Evolutionary conservation across 2,888 invertebrate species (phyloP), one percentile per base, ranked within the genome.

Genomic region (Dascillus cervinus): DNA sequence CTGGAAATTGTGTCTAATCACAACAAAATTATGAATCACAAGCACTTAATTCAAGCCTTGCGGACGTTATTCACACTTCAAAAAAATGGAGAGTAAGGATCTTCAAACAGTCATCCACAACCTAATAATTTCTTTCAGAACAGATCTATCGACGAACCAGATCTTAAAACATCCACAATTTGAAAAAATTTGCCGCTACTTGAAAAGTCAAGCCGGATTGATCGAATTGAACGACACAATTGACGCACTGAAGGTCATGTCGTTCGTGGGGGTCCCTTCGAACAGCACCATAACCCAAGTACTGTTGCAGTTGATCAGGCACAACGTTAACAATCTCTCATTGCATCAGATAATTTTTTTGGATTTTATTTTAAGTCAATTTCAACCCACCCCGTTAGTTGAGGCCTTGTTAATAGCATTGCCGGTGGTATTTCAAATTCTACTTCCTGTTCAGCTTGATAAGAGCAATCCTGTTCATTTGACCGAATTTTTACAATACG

Each of bases 361-460:
- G 9, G 70, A 79, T 51, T 76, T 73, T 50, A 46, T 82, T 4
- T 51, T 84, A 0, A 52, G 56, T 2, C 69, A 71, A 26, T 62
- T 70, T 21, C 59, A 69, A 15, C 47, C 45, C 2, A 69, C 67
- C 8, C 75, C 81, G 32, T 58, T 83, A 12, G 69, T 74, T 0
- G 75, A 78, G 17, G 81, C 80, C 0, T 50, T 84, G 3, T 67
- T 67, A 47, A 63, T 78, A 1, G 82, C 82, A 0, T 48, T 83
- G 5, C 81, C 82, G 0, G 56, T 81, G 13, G 75, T 78, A 0
- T 79, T 82, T 51, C 76, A 81, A 61, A 69, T 73, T 4, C 72
- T 79, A 38, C 45, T 82, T 4, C 65, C 69, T 0, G 43, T 65
- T 3, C 76, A 81, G 54, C 49, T 80, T 11, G 74, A 80, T 39